These are phyloP conservation scores for Adelphocoris suturalis DNA, from an alignment of 2,888 invertebrate genomes.

Conservation along the genomic window DNA sequence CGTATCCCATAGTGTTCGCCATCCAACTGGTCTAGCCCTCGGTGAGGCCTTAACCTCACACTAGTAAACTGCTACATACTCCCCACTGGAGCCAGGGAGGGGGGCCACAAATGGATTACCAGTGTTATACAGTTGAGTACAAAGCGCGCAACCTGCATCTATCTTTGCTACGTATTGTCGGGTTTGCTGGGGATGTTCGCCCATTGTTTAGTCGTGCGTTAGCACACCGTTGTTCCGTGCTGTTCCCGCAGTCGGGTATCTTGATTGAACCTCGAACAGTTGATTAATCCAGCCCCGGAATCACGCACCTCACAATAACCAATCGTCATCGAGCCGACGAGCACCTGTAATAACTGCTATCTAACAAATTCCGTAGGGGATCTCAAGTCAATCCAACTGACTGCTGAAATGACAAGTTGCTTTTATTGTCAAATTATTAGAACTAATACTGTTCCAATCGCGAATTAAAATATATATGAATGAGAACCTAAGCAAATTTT, in stretches of 20 bases:
- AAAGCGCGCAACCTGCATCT: slow-evolving; percentile 52
- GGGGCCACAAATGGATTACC: slow-evolving; percentile 56
- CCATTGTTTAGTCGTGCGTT: slow-evolving; percentile 45
- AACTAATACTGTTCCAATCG: no score
- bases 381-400: no score
- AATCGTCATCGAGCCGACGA: slow-evolving; percentile 15
- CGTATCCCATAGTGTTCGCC: not conserved
- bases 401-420: no score
- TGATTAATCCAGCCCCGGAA: slow-evolving; percentile 4
- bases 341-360: not conserved
- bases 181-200: slow-evolving; percentile 35
- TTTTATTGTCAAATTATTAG: no score
- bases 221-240: not conserved
- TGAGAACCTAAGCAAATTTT: no score
- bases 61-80: slow-evolving; percentile 29
- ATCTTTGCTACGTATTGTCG: slow-evolving; percentile 38
- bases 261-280: slow-evolving; percentile 12
- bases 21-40: slow-evolving; percentile 23
- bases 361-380: no score
- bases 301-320: not conserved
- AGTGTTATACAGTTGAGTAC: slow-evolving; percentile 55
- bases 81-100: not conserved
- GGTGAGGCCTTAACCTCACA: slow-evolving; percentile 22
- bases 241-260: not conserved
- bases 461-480: no score